These are phyloP conservation scores for Zaprionus tsacasi DNA, from an alignment of 1,140 invertebrate genomes.

Conservation along the genomic window DNA sequence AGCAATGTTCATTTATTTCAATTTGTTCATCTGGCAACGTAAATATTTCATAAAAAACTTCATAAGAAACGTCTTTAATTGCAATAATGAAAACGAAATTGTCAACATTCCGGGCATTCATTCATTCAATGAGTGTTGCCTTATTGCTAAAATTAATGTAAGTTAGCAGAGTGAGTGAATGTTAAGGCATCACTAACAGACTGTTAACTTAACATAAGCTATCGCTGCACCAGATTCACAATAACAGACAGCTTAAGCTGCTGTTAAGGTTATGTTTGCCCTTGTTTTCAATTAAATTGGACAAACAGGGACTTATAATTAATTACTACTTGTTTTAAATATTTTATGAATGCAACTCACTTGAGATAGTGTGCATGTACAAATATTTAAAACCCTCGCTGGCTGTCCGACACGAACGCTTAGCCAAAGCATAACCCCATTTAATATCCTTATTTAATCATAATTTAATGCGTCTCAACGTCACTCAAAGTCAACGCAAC, in stretches of 20 bases:
- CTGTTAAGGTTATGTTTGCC: background rate
- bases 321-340: background rate
- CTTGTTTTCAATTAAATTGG: background rate
- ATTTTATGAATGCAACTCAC: background rate
- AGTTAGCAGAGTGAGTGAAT: background rate
- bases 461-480: slow-evolving; percentile 70
- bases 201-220: too few species aligned
- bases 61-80: background rate
- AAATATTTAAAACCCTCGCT: background rate
- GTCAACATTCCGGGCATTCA: background rate
- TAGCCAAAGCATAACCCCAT: slow-evolving; percentile 60
- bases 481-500: slow-evolving; percentile 70
- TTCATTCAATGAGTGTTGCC: background rate
- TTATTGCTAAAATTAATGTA: background rate
- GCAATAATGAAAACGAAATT: background rate
- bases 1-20: slow-evolving; percentile 18
- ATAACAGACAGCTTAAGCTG: background rate
- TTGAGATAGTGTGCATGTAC: background rate
- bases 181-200: too few species aligned
- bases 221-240: background rate
- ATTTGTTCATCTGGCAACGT: background rate
- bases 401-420: slow-evolving; percentile 3
- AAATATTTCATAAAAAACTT: background rate
- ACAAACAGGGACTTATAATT: background rate
- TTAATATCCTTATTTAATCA: slow-evolving; percentile 73